A percentile compares a stretch with the other conserved stretches of the same genome.
phyloP scores from a whole-genome alignment of 2,113 vertebrate genomes.

The Monopterus albus region DNA sequence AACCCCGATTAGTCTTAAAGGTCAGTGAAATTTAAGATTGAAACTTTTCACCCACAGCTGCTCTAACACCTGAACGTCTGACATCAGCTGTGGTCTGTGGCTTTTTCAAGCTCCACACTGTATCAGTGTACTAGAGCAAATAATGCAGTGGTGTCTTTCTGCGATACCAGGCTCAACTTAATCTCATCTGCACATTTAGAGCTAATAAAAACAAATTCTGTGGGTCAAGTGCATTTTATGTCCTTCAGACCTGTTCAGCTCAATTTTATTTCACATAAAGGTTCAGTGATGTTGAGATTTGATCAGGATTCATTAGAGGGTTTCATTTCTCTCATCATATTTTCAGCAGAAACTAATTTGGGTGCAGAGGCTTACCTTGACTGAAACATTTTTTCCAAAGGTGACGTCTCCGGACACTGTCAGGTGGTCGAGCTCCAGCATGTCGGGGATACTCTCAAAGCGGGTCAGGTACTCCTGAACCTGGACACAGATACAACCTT shows the following conservation, averaged over 20 bases:
- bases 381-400: slow-evolving; percentile 94
- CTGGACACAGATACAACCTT: slow-evolving; percentile 74
- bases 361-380: slow-evolving; percentile 85
- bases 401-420: slow-evolving; percentile 98
- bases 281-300: too few relatives aligned
- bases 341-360: background rate
- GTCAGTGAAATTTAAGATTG: too few relatives aligned
- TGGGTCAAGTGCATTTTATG: too few relatives aligned
- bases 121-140: background rate
- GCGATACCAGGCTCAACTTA: too few relatives aligned
- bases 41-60: too few relatives aligned
- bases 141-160: background rate
- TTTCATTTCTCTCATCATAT: too few relatives aligned
- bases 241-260: too few relatives aligned
- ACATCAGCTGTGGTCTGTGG: too few relatives aligned
- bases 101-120: background rate
- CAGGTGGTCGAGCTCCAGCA: slow-evolving; percentile 98
- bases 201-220: too few relatives aligned
- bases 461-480: slow-evolving; percentile 96
- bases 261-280: background rate
- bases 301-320: too few relatives aligned
- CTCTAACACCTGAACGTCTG: too few relatives aligned
- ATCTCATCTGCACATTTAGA: background rate
- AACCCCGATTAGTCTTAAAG: too few relatives aligned
- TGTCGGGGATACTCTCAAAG: slow-evolving; percentile 98